Percentiles rank a stretch among this genome's conserved stretches.
Conservation (phyloP, 2,797 vertebrate genomes). For the Notamacropus eugenii region DNA sequence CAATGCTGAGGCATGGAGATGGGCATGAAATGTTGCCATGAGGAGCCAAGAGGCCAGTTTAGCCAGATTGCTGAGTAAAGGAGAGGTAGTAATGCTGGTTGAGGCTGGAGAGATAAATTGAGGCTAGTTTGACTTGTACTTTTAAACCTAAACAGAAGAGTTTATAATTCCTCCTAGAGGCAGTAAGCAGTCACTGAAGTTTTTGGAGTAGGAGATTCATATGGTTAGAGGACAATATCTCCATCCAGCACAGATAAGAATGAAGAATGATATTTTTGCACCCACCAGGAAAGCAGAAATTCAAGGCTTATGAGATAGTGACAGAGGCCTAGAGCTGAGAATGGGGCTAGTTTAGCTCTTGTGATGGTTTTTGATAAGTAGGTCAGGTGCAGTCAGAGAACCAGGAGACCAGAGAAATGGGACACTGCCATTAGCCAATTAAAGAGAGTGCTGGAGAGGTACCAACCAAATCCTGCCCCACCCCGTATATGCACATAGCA, state of each 20-base stretch:
- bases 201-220: neutral
- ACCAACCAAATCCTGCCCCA: neutral
- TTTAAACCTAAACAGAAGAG: neutral
- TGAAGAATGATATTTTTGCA: neutral
- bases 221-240: neutral
- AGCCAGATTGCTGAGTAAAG: neutral
- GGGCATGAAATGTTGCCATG: neutral
- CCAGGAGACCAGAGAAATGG: neutral
- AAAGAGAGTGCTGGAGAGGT: neutral
- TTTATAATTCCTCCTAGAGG: neutral
- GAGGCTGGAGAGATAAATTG: too few species aligned
- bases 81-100: neutral
- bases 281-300: neutral
- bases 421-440: neutral
- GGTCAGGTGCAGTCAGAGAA: neutral
- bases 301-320: neutral
- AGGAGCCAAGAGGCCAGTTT: neutral
- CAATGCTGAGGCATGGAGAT: neutral
- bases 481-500: neutral
- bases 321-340: neutral
- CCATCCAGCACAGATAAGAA: neutral
- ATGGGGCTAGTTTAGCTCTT: neutral
- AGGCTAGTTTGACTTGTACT: neutral
- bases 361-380: neutral
- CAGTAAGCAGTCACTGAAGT: neutral